Percentiles rank a stretch among this genome's conserved stretches.
phyloP scores from a whole-genome alignment of 2,797 vertebrate genomes.

The Lepilemur septentrionalis region DNA sequence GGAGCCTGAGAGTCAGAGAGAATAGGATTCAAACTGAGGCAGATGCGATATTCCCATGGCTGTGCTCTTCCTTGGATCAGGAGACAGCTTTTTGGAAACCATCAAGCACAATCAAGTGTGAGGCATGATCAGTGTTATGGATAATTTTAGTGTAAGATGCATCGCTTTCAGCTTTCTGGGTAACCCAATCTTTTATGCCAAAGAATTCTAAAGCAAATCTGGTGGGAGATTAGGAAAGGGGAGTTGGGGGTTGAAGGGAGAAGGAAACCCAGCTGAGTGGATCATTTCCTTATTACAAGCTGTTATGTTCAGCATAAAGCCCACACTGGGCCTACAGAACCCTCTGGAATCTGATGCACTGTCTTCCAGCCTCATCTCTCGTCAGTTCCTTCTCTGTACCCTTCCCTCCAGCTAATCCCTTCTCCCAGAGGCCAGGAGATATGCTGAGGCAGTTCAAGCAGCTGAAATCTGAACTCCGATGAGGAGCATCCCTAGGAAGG shows the following conservation, averaged over 20 bases:
- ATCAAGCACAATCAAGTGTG: background rate
- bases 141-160: background rate
- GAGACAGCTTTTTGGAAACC: background rate
- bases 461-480: background rate
- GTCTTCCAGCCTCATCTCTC: background rate
- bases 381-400: background rate
- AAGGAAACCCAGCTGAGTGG: background rate
- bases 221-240: background rate
- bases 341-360: background rate
- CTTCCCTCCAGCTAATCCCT: too few species aligned
- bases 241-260: background rate
- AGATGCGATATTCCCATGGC: background rate
- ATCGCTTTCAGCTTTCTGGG: background rate
- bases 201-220: background rate
- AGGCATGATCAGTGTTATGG: background rate
- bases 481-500: background rate
- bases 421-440: background rate
- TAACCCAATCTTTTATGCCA: background rate
- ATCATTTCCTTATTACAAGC: background rate
- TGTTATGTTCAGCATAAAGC: background rate
- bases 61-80: background rate
- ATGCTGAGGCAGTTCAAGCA: background rate
- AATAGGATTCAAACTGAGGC: background rate
- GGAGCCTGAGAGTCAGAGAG: background rate
- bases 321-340: background rate